These are phyloP conservation scores for Diorhabda sublineata DNA, from an alignment of 1,140 invertebrate genomes.

Conservation along the genomic window DNA sequence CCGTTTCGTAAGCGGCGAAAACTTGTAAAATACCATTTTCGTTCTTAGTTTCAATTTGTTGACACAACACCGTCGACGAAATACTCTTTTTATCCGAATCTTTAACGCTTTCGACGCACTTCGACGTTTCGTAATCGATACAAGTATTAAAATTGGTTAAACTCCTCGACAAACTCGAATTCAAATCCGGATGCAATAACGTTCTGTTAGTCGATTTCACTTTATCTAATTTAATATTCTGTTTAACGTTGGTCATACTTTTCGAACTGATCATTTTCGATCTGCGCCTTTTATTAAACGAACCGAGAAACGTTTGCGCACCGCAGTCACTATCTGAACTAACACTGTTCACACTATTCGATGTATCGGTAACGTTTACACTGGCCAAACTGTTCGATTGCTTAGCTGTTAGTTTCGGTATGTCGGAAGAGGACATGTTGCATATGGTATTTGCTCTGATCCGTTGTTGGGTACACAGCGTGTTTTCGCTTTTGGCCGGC, in stretches of 20 bases:
- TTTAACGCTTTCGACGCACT: slow-evolving; percentile 30
- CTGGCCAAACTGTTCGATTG: slow-evolving; percentile 55
- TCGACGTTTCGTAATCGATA: slow-evolving; percentile 42
- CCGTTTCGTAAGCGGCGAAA: slow-evolving; percentile 92
- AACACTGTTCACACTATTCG: slow-evolving; percentile 60
- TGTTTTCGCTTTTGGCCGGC: slow-evolving; percentile 74
- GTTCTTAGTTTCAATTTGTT: slow-evolving; percentile 9
- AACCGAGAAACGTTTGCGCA: slow-evolving; percentile 44
- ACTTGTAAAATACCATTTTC: slow-evolving; percentile 67
- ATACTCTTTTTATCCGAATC: slow-evolving; percentile 15
- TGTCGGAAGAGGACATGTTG: slow-evolving; percentile 61
- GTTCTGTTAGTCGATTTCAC: slow-evolving; percentile 44
- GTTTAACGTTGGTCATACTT: slow-evolving; percentile 45
- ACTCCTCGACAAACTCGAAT: slow-evolving; percentile 52
- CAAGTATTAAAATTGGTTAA: slow-evolving; percentile 55
- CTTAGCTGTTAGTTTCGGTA: slow-evolving; percentile 60
- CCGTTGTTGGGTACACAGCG: slow-evolving; percentile 49
- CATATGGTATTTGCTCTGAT: slow-evolving; percentile 50
- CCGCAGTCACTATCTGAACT: slow-evolving; percentile 54
- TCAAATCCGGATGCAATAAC: slow-evolving; percentile 41
- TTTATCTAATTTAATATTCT: slow-evolving; percentile 48
- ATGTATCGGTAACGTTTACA: slow-evolving; percentile 52
- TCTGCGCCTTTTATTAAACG: slow-evolving; percentile 34
- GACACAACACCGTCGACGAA: slow-evolving; percentile 7
- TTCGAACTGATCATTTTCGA: slow-evolving; percentile 40